These are phyloP conservation scores for Thera britannica DNA, from an alignment of 2,888 invertebrate species.

Conservation along the genomic window DNA sequence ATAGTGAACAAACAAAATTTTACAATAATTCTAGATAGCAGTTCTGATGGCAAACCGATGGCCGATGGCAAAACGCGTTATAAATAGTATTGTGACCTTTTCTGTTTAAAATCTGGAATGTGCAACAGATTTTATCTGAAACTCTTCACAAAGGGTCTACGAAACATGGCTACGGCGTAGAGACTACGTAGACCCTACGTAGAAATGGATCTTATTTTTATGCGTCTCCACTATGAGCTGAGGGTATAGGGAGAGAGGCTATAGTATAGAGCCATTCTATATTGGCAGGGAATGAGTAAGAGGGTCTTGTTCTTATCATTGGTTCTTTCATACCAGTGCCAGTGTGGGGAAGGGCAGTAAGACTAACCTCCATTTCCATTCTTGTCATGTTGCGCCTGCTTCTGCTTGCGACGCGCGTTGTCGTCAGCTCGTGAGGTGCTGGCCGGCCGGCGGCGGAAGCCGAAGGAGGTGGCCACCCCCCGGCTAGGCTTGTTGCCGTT, in stretches of 20 bases:
- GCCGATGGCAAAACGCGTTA: no score
- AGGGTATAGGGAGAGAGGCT: not conserved
- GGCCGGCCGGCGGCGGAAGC: slow-evolving; percentile 89
- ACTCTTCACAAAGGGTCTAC: not conserved
- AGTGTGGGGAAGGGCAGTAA: not conserved
- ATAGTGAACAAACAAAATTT: no score
- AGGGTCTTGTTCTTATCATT: no score
- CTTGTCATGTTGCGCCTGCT: slow-evolving; percentile 71
- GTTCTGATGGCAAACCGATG: no score
- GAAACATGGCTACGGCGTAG: not conserved
- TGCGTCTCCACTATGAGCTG: not conserved
- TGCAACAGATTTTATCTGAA: not conserved
- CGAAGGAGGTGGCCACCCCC: slow-evolving; percentile 93
- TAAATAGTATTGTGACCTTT: no score
- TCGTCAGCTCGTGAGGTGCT: slow-evolving; percentile 78
- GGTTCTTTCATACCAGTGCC: no score
- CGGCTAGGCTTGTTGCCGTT: slow-evolving; percentile 84
- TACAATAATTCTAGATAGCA: no score
- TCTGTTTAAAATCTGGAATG: no score
- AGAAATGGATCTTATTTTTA: not conserved
- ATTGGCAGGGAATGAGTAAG: no score
- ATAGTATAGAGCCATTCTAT: no score
- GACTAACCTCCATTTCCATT: slow-evolving; percentile 58
- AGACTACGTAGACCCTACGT: not conserved
- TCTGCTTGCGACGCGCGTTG: slow-evolving; percentile 72